Percentiles rank a stretch among this genome's conserved stretches.
phyloP scores from a whole-genome alignment of 2,888 invertebrate species.

The Craniophora ligustri region DNA sequence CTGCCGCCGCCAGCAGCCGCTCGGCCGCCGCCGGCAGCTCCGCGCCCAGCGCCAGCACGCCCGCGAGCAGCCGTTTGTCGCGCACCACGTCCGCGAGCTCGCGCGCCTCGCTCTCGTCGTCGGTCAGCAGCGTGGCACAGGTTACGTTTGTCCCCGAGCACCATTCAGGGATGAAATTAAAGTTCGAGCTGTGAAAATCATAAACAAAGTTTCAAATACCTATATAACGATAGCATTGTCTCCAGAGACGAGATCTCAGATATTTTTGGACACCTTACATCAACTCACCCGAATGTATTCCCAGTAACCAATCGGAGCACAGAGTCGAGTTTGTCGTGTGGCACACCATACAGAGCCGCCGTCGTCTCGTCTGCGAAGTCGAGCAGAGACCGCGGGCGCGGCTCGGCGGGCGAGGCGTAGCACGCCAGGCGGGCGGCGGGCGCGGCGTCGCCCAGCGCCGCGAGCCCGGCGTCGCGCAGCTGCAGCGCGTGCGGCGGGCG shows the following conservation, averaged over 20 bases:
- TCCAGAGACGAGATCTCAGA: neutral
- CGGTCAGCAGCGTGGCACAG: constrained; percentile 67
- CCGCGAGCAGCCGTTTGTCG: constrained; percentile 56
- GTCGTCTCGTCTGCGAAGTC: constrained; percentile 64
- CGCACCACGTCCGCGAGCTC: constrained; percentile 57
- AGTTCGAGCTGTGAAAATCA: constrained; percentile 68
- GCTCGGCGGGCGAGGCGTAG: constrained; percentile 53
- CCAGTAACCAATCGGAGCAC: constrained; percentile 2
- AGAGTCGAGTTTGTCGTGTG: neutral
- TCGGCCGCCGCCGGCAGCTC: constrained; percentile 48
- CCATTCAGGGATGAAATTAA: constrained; percentile 88
- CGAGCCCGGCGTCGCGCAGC: constrained; percentile 71
- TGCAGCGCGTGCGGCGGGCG: constrained; percentile 58
- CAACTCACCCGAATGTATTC: constrained; percentile 9
- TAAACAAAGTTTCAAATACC: neutral
- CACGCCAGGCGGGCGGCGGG: constrained; percentile 70
- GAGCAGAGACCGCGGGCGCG: constrained; percentile 70
- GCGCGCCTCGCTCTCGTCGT: constrained; percentile 62
- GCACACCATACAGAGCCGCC: constrained; percentile 57
- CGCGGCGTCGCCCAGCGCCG: constrained; percentile 70
- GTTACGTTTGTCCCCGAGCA: constrained; percentile 70
- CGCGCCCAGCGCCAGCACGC: constrained; percentile 52
- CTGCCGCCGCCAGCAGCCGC: constrained; percentile 27
- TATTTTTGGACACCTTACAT: neutral
- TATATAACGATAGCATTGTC: neutral